Evolutionary conservation across 2,797 vertebrate species (phyloP).

Genomic region (Neostethus bicornis): DNA sequence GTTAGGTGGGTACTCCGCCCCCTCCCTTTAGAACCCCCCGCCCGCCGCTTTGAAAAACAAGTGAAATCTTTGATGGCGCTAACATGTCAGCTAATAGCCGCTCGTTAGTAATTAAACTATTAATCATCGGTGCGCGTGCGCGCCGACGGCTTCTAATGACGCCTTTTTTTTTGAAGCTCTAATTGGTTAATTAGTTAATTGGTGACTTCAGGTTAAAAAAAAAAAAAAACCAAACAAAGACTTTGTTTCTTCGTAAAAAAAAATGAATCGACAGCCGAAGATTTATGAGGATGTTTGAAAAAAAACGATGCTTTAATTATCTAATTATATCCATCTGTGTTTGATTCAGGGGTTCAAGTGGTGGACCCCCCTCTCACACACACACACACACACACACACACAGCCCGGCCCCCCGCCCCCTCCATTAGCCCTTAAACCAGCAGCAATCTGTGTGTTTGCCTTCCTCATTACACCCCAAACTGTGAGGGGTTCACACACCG

Average conservation of each 20-base stretch:
- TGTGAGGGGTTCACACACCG: too few relatives aligned
- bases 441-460: slow-evolving; percentile 65
- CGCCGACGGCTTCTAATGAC: too few relatives aligned
- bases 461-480: slow-evolving; percentile 73
- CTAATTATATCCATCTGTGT: slow-evolving; percentile 99
- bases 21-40: too few relatives aligned
- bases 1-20: too few relatives aligned
- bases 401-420: slow-evolving; percentile 57
- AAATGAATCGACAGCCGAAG: slow-evolving; percentile 99
- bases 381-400: slow-evolving; percentile 63
- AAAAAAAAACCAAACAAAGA: slow-evolving; percentile 85
- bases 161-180: slow-evolving; percentile 76
- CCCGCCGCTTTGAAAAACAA: too few relatives aligned
- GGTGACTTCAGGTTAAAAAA: slow-evolving; percentile 58
- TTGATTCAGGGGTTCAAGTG: slow-evolving; percentile 88
- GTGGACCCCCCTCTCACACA: slow-evolving; percentile 51
- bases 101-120: slow-evolving; percentile 84
- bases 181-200: slow-evolving; percentile 82
- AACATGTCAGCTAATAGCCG: slow-evolving; percentile 83
- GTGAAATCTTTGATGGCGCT: slow-evolving; percentile 85
- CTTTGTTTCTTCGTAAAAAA: slow-evolving; percentile 46
- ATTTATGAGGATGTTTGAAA: slow-evolving; percentile 96
- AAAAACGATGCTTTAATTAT: slow-evolving; percentile 98
- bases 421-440: slow-evolving; percentile 62
- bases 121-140: too few relatives aligned